Base-by-base conservation (phyloP, 2,797 vertebrate species). In the Neosilurus mollespiculum region DNA sequence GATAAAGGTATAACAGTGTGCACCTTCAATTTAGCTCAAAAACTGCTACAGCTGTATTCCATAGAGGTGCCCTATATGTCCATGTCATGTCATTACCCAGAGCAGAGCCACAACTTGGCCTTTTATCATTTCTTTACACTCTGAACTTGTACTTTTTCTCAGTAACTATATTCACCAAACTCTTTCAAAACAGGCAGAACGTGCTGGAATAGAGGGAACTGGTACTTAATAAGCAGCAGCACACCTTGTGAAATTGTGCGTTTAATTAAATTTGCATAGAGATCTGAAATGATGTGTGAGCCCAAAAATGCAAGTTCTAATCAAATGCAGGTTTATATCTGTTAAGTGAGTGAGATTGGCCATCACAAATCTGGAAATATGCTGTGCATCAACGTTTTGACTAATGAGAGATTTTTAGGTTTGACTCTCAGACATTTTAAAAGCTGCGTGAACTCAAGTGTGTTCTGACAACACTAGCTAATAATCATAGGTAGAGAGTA, bases 181-280 rank as follows among this genome's bases (percentile, higher is more conserved):
- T 20, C 34, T 69, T 24, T 70, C 9, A 16, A 70, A 81, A 16
- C 64, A 20, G 51, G 3, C 5, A 30, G 51, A 54, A 34, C 20
- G 61, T 78, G 86, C 82, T 61, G 66, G 49, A 81, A 67, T 78
- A 83, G 85, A 80, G 51, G 69, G 84, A 84, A 84, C 87, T 86
- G 85, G 64, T 87, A 82, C 84, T 88, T 81, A 84, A 80, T 80
- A 84, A 89, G 88, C 84, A 85, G 78, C 70, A 53, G 51, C 67
- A 37, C 87, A 84, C 87, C 64, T 58, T 49, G 87, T 91, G 83
- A 92, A 92, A 92, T 91, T 90, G 88, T 86, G 88, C 86, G 86
- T 91, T 92, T 92, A 90, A 93, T 92, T 91, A 81, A 88, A 91
- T 92, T 92, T 90, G 86, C 77, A 86, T 30, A 62, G 77, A 85